Percentiles rank a stretch among this genome's conserved stretches.
These are phyloP conservation scores for Emydoidea blandingii DNA, from an alignment of 2,797 vertebrate genomes.

Conservation along the genomic window DNA sequence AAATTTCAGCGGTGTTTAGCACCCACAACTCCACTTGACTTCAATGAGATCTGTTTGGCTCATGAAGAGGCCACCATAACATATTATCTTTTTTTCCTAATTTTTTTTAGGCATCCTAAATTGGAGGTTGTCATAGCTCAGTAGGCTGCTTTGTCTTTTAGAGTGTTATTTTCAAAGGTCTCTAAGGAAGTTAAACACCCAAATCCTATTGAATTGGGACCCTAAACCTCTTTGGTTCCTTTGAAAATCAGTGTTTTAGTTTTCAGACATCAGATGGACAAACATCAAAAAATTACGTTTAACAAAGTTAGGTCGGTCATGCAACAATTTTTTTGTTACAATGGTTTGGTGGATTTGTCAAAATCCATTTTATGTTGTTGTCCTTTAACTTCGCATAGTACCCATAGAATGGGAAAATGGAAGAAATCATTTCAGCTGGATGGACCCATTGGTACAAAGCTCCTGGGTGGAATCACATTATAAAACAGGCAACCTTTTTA, in stretches of 20 bases:
- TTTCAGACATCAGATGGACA: conserved; percentile 72
- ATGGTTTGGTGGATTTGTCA: conserved; percentile 72
- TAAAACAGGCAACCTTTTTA: conserved; percentile 16
- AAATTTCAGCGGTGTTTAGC: conserved; percentile 54
- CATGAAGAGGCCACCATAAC: not conserved
- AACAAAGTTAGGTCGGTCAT: conserved; percentile 30
- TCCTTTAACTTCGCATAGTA: conserved; percentile 71
- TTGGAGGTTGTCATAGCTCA: conserved; percentile 64
- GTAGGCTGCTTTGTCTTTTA: conserved; percentile 23
- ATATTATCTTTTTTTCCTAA: not conserved
- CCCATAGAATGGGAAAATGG: conserved; percentile 62
- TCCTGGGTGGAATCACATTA: conserved; percentile 21
- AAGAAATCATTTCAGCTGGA: conserved; percentile 54
- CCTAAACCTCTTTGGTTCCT: conserved; percentile 64
- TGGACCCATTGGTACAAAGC: conserved; percentile 46
- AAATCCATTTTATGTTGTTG: conserved; percentile 68
- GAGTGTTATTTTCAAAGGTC: conserved; percentile 60
- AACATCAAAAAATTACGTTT: conserved; percentile 65
- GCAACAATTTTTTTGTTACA: conserved; percentile 70
- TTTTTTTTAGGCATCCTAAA: conserved; percentile 46
- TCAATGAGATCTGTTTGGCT: conserved; percentile 43
- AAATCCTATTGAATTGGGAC: conserved; percentile 62
- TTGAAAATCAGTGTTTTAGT: conserved; percentile 71
- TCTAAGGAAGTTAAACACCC: conserved; percentile 59
- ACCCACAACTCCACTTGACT: conserved; percentile 37